Conservation (phyloP, 2,888 invertebrate species). For the Taenaris catops region DNA sequence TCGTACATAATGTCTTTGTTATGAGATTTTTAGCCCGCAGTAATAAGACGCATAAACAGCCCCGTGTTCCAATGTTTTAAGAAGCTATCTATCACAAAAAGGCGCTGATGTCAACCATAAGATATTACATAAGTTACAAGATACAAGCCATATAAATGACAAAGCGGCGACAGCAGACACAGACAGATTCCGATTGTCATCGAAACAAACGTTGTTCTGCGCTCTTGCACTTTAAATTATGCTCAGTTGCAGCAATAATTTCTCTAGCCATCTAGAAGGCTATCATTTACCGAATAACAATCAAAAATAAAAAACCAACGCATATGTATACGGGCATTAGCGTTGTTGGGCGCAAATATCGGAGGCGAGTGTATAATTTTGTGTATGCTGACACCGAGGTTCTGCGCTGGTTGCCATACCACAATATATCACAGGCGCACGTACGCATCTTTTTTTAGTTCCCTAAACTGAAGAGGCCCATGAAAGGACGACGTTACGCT, state of each 20-base stretch:
- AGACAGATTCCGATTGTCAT: slow-evolving; percentile 70
- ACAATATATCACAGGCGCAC: slow-evolving; percentile 72
- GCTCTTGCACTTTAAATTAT: slow-evolving; percentile 52
- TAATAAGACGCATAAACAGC: background rate
- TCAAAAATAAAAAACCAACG: slow-evolving; percentile 61
- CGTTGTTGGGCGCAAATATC: slow-evolving; percentile 48
- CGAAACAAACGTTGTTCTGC: slow-evolving; percentile 51
- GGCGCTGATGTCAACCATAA: slow-evolving; percentile 7
- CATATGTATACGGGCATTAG: slow-evolving; percentile 49
- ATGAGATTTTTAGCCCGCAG: background rate
- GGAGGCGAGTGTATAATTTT: slow-evolving; percentile 66
- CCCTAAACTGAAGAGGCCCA: too few species aligned
- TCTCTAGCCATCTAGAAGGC: slow-evolving; percentile 51
- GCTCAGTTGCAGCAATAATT: slow-evolving; percentile 53
- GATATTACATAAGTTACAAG: slow-evolving; percentile 19
- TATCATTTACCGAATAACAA: slow-evolving; percentile 70
- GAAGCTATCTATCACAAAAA: slow-evolving; percentile 10
- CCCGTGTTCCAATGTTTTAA: background rate
- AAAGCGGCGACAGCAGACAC: slow-evolving; percentile 50
- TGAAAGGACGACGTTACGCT: too few species aligned
- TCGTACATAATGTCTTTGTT: too few species aligned
- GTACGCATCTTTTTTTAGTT: too few species aligned
- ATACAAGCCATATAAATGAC: slow-evolving; percentile 46
- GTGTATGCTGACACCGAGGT: slow-evolving; percentile 62
- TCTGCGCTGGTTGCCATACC: slow-evolving; percentile 48